Base-by-base conservation (phyloP, 2,888 invertebrate genomes). In the Myopa testacea region DNA sequence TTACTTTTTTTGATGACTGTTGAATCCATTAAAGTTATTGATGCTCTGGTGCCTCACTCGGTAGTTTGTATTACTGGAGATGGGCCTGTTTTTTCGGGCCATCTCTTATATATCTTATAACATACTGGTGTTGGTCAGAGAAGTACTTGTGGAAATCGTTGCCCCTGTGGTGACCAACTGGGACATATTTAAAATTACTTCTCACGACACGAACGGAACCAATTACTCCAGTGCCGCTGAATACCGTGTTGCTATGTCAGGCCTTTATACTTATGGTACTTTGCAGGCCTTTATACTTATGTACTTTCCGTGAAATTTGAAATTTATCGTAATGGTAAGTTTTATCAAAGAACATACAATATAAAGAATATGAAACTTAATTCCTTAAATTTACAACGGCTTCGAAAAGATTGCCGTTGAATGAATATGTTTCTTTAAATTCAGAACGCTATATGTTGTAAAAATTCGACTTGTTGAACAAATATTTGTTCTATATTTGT, bases 31-130 rank as follows among this genome's bases (percentile, higher is more conserved):
- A n/a, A n/a, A 2, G 26, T 26, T 26, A 26, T 26, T 26, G 26
- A 52, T 78, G 78, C 79, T 82, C 82, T 79, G 81, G 80, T 83
- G 26, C 68, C 68, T 76, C 70, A 70, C 38, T 58, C 40, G 34
- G 69, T 74, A 50, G 60, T 60, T 70, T 65, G 38, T 52, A 52
- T 52, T 12, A 52, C 14, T 52, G 52, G 52, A 52, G 52, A 52
- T 52, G 52, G 52, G 52, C 1, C 52, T 52, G 8, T 52, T 52
- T 8, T 52, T 52, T 52, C 52, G 52, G 52, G 52, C 52, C 52
- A 52, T 52, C 52, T 52, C 52, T 14, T 52, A 52, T 52, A 52
- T 52, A 52, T 52, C 1, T 8, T 3, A 52, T 52, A 14, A 52
- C 3, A 52, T 52, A 52, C 10, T 12, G 10, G 52, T 52, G 52